Percentiles rank a stretch among this genome's conserved stretches.
phyloP scores from a whole-genome alignment of 1,140 invertebrate genomes.

The Drosophila parabipectinata region DNA sequence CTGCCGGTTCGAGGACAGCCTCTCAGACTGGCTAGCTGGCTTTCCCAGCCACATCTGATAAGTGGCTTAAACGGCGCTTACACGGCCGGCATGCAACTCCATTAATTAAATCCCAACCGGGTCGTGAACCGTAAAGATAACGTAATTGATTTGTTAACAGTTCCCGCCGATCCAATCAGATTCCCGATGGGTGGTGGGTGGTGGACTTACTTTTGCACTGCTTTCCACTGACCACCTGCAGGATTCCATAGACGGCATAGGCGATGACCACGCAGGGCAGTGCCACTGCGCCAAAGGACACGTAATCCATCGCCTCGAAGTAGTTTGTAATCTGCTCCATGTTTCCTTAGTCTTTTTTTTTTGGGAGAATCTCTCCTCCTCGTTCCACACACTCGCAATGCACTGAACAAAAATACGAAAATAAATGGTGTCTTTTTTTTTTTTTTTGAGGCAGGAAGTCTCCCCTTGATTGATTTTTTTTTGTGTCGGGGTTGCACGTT shows the following conservation, averaged over 20 bases:
- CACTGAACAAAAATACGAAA: constrained; percentile 51
- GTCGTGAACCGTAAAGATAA: constrained; percentile 34
- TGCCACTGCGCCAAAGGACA: constrained; percentile 73
- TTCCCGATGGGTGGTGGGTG: neutral
- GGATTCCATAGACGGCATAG: constrained; percentile 56
- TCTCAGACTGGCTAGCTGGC: too few species aligned
- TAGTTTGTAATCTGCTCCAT: constrained; percentile 75
- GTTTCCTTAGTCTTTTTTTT: too few species aligned
- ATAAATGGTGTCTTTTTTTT: constrained; percentile 17
- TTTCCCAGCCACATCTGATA: constrained; percentile 14
- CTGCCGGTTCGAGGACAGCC: too few species aligned
- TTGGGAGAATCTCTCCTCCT: too few species aligned
- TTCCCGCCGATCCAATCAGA: constrained; percentile 1
- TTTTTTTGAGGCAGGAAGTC: neutral
- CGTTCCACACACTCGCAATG: constrained; percentile 23
- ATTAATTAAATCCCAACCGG: constrained; percentile 24
- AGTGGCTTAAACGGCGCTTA: constrained; percentile 15
- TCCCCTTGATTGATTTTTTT: neutral
- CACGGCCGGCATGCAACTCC: constrained; percentile 14
- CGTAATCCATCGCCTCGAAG: constrained; percentile 72
- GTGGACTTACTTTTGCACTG: constrained; percentile 66
- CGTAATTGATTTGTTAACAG: constrained; percentile 23
- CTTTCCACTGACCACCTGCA: constrained; percentile 65
- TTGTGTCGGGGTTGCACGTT: neutral
- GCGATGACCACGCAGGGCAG: constrained; percentile 67